Base-by-base conservation (phyloP, 1,140 invertebrate species). In the Drosophila elegans region DNA sequence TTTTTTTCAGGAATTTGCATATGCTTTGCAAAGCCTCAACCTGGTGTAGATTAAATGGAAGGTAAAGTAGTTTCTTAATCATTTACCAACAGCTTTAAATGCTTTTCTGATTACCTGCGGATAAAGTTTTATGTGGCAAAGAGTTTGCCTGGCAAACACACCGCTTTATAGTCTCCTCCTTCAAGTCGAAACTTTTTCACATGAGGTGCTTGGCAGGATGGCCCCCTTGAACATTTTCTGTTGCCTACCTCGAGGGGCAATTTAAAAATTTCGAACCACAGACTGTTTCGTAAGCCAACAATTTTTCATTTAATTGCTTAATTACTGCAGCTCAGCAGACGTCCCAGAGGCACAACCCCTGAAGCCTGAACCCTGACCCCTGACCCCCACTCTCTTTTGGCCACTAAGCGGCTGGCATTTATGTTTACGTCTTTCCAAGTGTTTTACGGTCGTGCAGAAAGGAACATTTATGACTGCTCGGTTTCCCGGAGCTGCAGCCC, bases 241-340 rank as follows among this genome's bases (percentile, higher is more conserved):
- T 74, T 88, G 83, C 83, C 81, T 83, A 76, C 76, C 75, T 79
- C 68, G 39, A 48, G 83, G 83, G 61, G 83, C 60, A 46, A 51
- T 69, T 54, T 64, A 57, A 56, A 56, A 52, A 53, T 74, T 48
- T 42, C 54, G 48, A 75, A 49, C 53, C 59, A 38, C 38, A 69
- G 56, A 44, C 49, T 55, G 61, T 61, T 69, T 51, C 36, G 73
- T 53, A 75, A 57, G 74, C 63, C 63, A 69, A 42, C 74, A 59
- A 78, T 72, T 78, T 78, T 73, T 41, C 68, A 59, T 89, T 85
- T 89, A 89, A 89, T 89, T 90, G 84, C 80, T 89, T 89, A 90
- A 89, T 89, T 89, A 89, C 85, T 71, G 59, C 68, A 67, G 60
- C 59, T 66, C 32, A 21, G 56, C 39, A 44, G 42, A 68, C 51